Conservation (phyloP, 2,113 vertebrate species). For the Sylvia atricapilla region DNA sequence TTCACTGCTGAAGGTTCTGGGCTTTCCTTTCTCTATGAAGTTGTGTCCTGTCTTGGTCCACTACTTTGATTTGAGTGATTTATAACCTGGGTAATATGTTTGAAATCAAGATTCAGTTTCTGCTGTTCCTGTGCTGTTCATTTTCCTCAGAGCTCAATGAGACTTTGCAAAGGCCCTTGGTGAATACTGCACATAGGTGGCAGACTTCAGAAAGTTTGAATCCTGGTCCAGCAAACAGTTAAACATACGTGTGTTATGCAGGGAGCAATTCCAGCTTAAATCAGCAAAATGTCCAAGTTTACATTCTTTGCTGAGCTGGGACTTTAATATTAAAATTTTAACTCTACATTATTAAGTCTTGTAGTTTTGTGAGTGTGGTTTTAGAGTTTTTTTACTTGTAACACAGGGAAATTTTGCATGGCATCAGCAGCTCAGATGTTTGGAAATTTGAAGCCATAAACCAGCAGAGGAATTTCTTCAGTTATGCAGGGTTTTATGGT, state of each 20-base stretch:
- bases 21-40: background rate
- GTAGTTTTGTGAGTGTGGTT: background rate
- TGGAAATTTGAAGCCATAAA: background rate
- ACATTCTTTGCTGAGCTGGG: background rate
- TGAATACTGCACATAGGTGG: background rate
- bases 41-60: background rate
- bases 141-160: background rate
- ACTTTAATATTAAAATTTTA: background rate
- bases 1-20: too few relatives aligned
- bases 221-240: background rate
- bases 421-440: background rate
- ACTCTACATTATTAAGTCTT: background rate
- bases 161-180: background rate
- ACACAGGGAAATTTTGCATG: background rate
- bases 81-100: background rate
- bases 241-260: background rate
- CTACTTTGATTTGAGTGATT: background rate
- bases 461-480: background rate
- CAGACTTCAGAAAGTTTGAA: slow-evolving; percentile 25
- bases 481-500: background rate
- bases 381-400: background rate
- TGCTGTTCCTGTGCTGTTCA: background rate
- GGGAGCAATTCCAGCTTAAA: slow-evolving; percentile 9
- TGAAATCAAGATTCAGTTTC: background rate
- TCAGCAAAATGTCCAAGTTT: slow-evolving; percentile 21